Evolutionary conservation across 92 coral and sea anemone species (phyloP).

Genomic region (Epizoanthus scotinus): DNA sequence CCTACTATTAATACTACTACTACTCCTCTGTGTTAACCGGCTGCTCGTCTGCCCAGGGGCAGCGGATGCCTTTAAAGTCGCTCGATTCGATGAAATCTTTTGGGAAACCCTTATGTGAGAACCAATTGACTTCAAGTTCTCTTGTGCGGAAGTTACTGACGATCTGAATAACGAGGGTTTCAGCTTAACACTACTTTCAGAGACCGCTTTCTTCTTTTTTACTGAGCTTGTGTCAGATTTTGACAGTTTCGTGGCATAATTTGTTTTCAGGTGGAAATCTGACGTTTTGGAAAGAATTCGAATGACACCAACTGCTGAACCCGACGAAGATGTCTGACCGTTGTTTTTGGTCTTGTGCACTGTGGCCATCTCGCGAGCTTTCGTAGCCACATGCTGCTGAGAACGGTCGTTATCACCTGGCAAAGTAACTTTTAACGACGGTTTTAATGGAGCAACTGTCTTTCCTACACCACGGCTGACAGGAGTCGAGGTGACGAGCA

Average conservation of each 20-base stretch:
- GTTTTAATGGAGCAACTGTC: slow-evolving; percentile 20
- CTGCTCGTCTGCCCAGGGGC: not conserved
- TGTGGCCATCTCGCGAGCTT: slow-evolving; percentile 11
- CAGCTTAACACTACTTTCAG: slow-evolving; percentile 15
- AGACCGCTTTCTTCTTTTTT: slow-evolving; percentile 23
- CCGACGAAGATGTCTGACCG: slow-evolving; percentile 4
- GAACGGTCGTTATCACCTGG: slow-evolving; percentile 20
- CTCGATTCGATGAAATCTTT: slow-evolving; percentile 20
- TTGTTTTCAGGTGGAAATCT: slow-evolving; percentile 27
- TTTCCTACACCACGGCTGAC: not conserved
- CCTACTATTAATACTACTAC: slow-evolving; percentile 14
- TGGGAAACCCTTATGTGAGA: slow-evolving; percentile 3
- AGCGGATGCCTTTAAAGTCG: not conserved
- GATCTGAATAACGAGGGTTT: slow-evolving; percentile 9
- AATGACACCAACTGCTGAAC: slow-evolving; percentile 28
- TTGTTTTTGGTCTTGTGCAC: slow-evolving; percentile 17
- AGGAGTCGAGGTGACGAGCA: slow-evolving; percentile 24
- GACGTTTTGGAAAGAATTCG: slow-evolving; percentile 10
- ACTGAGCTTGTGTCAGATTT: slow-evolving; percentile 17
- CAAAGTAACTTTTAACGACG: slow-evolving; percentile 39
- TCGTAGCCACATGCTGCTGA: slow-evolving; percentile 38
- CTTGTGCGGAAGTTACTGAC: slow-evolving; percentile 28
- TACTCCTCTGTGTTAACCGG: not conserved
- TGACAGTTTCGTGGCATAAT: slow-evolving; percentile 24
- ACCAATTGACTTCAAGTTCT: slow-evolving; percentile 27